Percentiles rank a stretch among this genome's conserved stretches.
These are phyloP conservation scores for Watersipora subatra DNA, from an alignment of 1,140 invertebrate species.

Conservation along the genomic window DNA sequence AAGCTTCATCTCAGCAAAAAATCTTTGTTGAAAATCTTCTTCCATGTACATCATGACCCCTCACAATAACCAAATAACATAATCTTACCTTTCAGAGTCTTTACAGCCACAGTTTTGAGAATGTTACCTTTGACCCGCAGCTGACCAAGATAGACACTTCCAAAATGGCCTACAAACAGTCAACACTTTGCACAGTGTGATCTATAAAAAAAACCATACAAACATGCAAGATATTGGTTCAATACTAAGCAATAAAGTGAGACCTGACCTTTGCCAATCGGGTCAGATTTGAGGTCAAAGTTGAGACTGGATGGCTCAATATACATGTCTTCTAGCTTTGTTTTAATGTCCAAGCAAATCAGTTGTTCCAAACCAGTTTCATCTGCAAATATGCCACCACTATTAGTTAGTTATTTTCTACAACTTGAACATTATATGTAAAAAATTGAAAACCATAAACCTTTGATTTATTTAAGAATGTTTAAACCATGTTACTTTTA, in stretches of 20 bases:
- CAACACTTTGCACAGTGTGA: neutral
- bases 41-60: too few species aligned
- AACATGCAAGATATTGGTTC: neutral
- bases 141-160: neutral
- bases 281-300: neutral
- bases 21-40: too few species aligned
- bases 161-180: neutral
- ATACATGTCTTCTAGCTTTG: neutral
- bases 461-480: too few species aligned
- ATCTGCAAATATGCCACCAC: too few species aligned
- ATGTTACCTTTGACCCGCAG: neutral
- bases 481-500: too few species aligned
- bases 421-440: too few species aligned
- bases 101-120: neutral
- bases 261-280: neutral
- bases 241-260: neutral
- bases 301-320: neutral
- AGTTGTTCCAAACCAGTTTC: too few species aligned
- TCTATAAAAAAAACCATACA: neutral
- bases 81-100: neutral
- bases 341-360: neutral
- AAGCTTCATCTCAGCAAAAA: too few species aligned
- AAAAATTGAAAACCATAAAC: too few species aligned
- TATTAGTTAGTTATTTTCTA: too few species aligned
- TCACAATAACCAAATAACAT: too few species aligned